A percentile compares a stretch with the other conserved stretches of the same genome.
phyloP scores from a whole-genome alignment of 2,888 invertebrate genomes.

The Drosophila dives region DNA sequence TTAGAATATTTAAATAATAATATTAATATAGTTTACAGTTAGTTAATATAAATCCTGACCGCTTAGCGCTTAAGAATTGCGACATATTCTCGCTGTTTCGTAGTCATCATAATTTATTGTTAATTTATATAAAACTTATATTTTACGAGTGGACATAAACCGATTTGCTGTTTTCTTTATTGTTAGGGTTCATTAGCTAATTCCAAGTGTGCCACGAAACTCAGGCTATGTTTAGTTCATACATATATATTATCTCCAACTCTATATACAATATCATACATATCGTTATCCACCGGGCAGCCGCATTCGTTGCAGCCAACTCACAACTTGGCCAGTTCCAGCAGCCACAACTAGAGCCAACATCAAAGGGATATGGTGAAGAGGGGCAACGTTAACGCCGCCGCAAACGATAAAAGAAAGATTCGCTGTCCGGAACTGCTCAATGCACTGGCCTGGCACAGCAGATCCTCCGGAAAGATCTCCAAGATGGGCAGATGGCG shows the following conservation, averaged over 20 bases:
- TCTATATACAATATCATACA: conserved; percentile 74
- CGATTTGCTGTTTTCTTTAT: conserved; percentile 72
- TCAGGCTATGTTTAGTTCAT: conserved; percentile 57
- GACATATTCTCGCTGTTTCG: conserved; percentile 37
- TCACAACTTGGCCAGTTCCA: conserved; percentile 42
- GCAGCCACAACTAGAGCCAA: conserved; percentile 51
- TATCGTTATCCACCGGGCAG: conserved; percentile 14
- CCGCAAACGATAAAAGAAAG: conserved; percentile 82
- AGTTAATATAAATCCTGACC: conserved; percentile 5
- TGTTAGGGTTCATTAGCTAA: conserved; percentile 60
- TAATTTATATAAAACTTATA: conserved; percentile 66
- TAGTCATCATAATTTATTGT: conserved; percentile 37
- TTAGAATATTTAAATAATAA: background rate
- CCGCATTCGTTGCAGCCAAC: conserved; percentile 14
- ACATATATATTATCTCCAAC: conserved; percentile 44
- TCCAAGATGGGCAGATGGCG: conserved; percentile 89
- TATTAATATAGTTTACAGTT: background rate
- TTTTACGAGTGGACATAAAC: conserved; percentile 72
- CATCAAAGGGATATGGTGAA: conserved; percentile 82
- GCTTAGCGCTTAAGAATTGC: conserved; percentile 43
- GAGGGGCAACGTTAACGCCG: conserved; percentile 79
- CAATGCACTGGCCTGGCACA: conserved; percentile 94
- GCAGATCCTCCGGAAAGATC: conserved; percentile 91
- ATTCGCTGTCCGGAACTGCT: conserved; percentile 87
- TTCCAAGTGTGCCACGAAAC: conserved; percentile 65